These are phyloP conservation scores for Sminthurides bifidus DNA, from an alignment of 1,140 invertebrate species.

Conservation along the genomic window DNA sequence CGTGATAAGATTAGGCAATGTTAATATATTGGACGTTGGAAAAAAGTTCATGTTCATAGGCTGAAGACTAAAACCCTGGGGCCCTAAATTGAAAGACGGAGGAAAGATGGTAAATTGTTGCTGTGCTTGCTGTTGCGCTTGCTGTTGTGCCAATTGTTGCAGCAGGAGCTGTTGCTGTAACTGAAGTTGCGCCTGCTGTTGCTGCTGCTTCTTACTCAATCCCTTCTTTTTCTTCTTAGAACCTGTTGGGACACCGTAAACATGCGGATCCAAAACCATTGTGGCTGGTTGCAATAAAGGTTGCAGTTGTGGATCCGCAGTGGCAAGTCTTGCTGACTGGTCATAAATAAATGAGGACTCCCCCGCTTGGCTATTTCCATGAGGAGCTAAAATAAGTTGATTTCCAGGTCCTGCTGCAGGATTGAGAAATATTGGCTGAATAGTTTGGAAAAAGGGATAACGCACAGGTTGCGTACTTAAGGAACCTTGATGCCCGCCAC, in stretches of 20 bases:
- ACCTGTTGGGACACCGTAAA: slow-evolving; percentile 19
- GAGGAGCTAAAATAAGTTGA: slow-evolving; percentile 24
- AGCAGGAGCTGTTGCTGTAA: slow-evolving; percentile 28
- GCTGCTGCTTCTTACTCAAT: slow-evolving; percentile 30
- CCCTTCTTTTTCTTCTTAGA: slow-evolving; percentile 31
- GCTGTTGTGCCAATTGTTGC: slow-evolving; percentile 23
- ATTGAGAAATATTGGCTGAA: slow-evolving; percentile 30
- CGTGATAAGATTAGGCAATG: slow-evolving; percentile 29
- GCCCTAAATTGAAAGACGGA: slow-evolving; percentile 27
- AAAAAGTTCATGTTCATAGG: slow-evolving; percentile 31
- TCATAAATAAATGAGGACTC: slow-evolving; percentile 26
- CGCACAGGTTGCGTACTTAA: slow-evolving; percentile 8
- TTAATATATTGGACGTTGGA: slow-evolving; percentile 27
- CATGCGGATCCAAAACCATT: slow-evolving; percentile 28
- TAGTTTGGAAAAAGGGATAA: slow-evolving; percentile 30
- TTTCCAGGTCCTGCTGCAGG: slow-evolving; percentile 15
- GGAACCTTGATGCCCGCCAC: not conserved
- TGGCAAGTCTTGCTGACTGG: slow-evolving; percentile 4
- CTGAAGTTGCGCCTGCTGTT: slow-evolving; percentile 29
- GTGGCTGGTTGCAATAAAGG: slow-evolving; percentile 21
- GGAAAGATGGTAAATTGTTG: slow-evolving; percentile 27
- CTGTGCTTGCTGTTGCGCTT: slow-evolving; percentile 17
- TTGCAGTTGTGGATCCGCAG: slow-evolving; percentile 11
- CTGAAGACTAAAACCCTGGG: slow-evolving; percentile 29
- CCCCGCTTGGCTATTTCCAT: slow-evolving; percentile 6